phyloP scores from a whole-genome alignment of 1,140 invertebrate species.

The Choristoneura fumiferana region DNA sequence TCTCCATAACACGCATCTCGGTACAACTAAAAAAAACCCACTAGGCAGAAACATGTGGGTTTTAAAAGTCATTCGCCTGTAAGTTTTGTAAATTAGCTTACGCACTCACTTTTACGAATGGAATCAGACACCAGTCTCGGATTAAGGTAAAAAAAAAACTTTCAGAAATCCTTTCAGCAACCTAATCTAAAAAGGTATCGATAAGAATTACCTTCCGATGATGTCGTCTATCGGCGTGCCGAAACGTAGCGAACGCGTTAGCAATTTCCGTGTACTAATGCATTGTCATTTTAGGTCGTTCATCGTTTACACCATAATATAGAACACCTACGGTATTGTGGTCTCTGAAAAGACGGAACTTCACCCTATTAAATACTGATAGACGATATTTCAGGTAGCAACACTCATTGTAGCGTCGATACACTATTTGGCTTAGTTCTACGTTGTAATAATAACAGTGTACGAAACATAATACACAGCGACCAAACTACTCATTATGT shows the following conservation, averaged over 20 bases:
- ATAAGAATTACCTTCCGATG: slow-evolving; percentile 11
- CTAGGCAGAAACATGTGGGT: no score
- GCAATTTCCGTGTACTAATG: slow-evolving; percentile 16
- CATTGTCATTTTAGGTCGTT: slow-evolving; percentile 10
- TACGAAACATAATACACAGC: no score
- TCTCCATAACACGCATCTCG: no score
- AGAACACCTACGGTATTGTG: no score
- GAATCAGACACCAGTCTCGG: neutral
- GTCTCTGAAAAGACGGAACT: no score
- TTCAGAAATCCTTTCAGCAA: slow-evolving; percentile 3
- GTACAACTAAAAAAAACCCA: no score
- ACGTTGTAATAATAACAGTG: no score
- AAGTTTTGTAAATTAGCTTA: neutral
- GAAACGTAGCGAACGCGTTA: slow-evolving; percentile 14
- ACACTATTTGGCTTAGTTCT: no score
- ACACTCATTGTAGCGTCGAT: no score
- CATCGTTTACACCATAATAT: neutral
- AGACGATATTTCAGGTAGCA: no score
- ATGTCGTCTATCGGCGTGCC: neutral
- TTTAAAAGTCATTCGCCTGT: neutral
- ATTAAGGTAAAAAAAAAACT: slow-evolving; percentile 10
- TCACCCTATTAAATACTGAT: no score
- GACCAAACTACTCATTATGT: no score
- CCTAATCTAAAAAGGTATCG: slow-evolving; percentile 15
- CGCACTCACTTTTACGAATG: neutral